Conservation (phyloP, 2,888 invertebrate species). For the Eupithecia inturbata region DNA sequence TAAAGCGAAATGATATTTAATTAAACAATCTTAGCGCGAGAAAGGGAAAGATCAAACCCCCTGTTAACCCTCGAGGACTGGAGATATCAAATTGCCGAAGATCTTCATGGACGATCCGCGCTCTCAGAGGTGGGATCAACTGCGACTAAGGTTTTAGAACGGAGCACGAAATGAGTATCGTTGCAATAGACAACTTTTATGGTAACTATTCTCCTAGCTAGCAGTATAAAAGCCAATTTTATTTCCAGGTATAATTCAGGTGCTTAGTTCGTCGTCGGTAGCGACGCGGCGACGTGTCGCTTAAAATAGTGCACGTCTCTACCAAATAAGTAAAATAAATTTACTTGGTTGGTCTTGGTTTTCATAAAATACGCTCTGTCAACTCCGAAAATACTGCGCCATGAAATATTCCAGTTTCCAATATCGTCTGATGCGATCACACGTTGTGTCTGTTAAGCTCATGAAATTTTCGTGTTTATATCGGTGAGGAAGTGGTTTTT, state of each 20-base stretch:
- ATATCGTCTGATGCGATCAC: slow-evolving; percentile 44
- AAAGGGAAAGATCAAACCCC: slow-evolving; percentile 61
- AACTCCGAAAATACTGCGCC: slow-evolving; percentile 18
- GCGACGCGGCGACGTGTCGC: slow-evolving; percentile 7
- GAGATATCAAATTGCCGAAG: slow-evolving; percentile 63
- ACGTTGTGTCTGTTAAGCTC: slow-evolving; percentile 44
- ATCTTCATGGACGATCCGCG: slow-evolving; percentile 51
- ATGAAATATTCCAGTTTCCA: slow-evolving; percentile 43
- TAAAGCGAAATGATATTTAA: slow-evolving; percentile 60
- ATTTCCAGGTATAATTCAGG: slow-evolving; percentile 35
- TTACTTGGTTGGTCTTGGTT: slow-evolving; percentile 14
- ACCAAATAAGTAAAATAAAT: slow-evolving; percentile 30
- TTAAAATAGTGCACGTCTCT: slow-evolving; percentile 14
- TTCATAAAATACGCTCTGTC: slow-evolving; percentile 24
- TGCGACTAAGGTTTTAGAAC: slow-evolving; percentile 52
- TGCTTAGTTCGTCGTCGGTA: slow-evolving; percentile 17
- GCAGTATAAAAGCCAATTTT: slow-evolving; percentile 35
- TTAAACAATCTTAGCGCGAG: slow-evolving; percentile 64
- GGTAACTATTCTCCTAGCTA: slow-evolving; percentile 49
- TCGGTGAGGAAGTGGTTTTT: slow-evolving; percentile 54
- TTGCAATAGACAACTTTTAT: slow-evolving; percentile 46
- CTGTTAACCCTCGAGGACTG: slow-evolving; percentile 56
- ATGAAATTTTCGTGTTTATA: slow-evolving; percentile 55
- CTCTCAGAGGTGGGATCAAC: slow-evolving; percentile 53
- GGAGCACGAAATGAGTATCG: slow-evolving; percentile 46